A percentile compares a stretch with the other conserved stretches of the same genome.
phyloP scores from a whole-genome alignment of 2,797 vertebrate species.

The Thaleichthys pacificus region DNA sequence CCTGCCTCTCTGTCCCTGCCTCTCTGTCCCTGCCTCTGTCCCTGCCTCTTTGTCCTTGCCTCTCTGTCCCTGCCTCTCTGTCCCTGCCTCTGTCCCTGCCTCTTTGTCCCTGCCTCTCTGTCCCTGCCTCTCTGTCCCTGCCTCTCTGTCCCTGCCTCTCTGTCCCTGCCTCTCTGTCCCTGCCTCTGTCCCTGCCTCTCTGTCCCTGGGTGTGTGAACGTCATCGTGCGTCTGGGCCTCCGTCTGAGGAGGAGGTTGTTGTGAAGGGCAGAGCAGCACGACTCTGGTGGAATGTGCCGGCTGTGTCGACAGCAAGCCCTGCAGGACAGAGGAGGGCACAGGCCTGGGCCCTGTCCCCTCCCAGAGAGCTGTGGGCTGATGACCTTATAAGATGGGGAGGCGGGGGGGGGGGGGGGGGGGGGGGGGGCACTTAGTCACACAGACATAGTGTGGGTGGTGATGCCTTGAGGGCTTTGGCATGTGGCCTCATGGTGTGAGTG shows the following conservation, averaged over 20 bases:
- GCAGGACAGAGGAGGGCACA: conserved; percentile 26
- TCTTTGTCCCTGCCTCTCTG: no score
- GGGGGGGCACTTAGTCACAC: conserved; percentile 23
- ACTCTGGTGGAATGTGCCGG: conserved; percentile 26
- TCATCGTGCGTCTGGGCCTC: background rate
- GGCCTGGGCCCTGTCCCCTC: conserved; percentile 31
- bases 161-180: no score
- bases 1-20: no score
- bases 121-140: no score
- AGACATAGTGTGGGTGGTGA: background rate
- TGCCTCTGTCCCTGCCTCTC: no score
- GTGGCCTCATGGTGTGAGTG: background rate
- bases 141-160: no score
- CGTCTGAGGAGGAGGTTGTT: conserved; percentile 28
- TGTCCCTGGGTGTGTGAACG: no score
- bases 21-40: no score
- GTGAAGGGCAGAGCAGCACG: conserved; percentile 30
- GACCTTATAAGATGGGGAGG: conserved; percentile 34
- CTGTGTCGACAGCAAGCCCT: background rate
- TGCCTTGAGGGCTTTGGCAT: background rate
- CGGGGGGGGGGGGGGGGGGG: background rate
- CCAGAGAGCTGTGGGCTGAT: conserved; percentile 34
- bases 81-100: no score
- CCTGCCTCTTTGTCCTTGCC: no score
- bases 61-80: no score